Base-by-base conservation (phyloP, 2,113 vertebrate genomes). In the Rhinoderma darwinii region DNA sequence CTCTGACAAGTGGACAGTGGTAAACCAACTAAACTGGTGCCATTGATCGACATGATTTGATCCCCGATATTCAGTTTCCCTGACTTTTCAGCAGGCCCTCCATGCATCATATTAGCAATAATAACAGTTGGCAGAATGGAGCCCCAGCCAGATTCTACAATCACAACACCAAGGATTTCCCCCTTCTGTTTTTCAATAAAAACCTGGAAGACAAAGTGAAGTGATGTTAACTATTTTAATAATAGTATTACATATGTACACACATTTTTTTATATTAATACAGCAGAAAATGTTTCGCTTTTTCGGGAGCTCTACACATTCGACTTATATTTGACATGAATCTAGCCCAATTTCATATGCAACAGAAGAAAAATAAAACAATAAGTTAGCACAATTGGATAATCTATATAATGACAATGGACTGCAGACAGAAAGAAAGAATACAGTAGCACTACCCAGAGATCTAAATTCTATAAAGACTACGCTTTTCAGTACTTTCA, bases 71-170 rank as follows among this genome's bases (percentile, higher is more conserved):
- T 99, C 82, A 99, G 92, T 79, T 95, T 95, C 12, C 98, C 97
- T 1, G 97, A 99, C 82, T 97, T 97, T 91, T 99, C 98, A 0
- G 98, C 97, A 0, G 98, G 98, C 68, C 98, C 98, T 76, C 96
- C 97, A 5, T 99, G 98, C 98, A 99, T 99, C 97, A 99, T 98
- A 92, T 97, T 99, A 88, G 98, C 98, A 77, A 99, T 98, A 89
- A 99, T 99, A 90, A 99, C 98, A 0, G 98, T 99, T 14, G 98
- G 98, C 51, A 99, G 91, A 93, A 99, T 99, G 91, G 98, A 99
- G 51, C 98, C 98, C 98, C 98, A 99, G 81, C 98, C 98, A 11
- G 98, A 99, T 89, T 99, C 98, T 84, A 99, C 97, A 41, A 99
- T 98, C 83, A 98, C 98, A 77, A 99, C 93, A 0, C 98, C 98